Base-by-base conservation (phyloP, 1,140 invertebrate genomes). In the Holotrichia oblita region DNA sequence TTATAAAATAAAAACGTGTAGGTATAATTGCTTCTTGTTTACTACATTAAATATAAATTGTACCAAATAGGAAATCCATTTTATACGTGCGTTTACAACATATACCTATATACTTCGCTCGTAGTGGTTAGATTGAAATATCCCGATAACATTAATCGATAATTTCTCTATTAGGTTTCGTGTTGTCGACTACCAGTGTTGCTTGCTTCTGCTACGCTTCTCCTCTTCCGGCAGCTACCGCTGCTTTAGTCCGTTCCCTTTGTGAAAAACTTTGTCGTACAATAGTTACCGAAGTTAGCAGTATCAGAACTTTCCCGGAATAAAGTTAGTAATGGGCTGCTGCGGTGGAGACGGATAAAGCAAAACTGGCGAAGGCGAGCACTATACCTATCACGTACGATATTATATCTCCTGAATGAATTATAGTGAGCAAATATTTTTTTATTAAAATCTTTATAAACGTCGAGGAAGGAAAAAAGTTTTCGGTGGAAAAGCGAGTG, bases 111-210 rank as follows among this genome's bases (percentile, higher is more conserved):
- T n/a, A n/a, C n/a, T n/a, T n/a, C n/a, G n/a, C n/a, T n/a, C n/a
- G n/a, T n/a, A n/a, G 61, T 20, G 61, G 24, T 14, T 6, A 9
- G 61, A 64, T 64, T 64, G 20, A 64, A 12, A 64, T 20, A 64
- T 64, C 61, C 17, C 17, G 61, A 64, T 64, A 64, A 64, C 61
- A 4, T 17, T 64, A 64, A 64, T 64, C 61, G 61, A 64, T 64
- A 64, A 64, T 64, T 64, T 64, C 61, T 64, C 61, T 64, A 64
- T 64, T 64, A 64, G 61, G 20, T 64, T 27, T 64, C 61, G 61
- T 64, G 61, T 48, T 64, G 61, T 64, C 24, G 61, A n/a, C 61
- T 64, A 64, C 61, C 61, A 12, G 24, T 12, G 59, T 64, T 17
- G 61, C 9, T 64, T 24, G 61, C 17, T 27, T 10, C 61, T 22